Conservation (phyloP, 2,888 invertebrate species). For the Stenoptilia bipunctidactyla region DNA sequence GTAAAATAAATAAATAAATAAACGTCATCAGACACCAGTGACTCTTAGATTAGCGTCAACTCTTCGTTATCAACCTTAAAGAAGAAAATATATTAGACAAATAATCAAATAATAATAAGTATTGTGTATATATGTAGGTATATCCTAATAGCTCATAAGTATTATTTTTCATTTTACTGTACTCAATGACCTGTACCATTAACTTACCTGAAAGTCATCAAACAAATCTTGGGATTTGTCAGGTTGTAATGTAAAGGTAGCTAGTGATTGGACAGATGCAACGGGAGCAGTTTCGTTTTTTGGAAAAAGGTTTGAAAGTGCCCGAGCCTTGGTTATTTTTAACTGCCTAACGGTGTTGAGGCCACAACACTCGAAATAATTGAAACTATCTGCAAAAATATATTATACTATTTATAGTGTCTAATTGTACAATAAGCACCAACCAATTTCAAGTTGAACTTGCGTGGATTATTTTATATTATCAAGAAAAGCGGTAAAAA, state of each 20-base stretch:
- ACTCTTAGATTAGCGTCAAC: no score
- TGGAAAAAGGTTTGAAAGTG: slow-evolving; percentile 14
- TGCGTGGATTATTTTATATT: slow-evolving; percentile 5
- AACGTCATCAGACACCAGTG: no score
- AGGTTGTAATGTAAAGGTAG: no score
- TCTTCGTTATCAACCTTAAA: no score
- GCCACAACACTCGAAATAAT: slow-evolving; percentile 17
- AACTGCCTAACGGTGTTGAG: slow-evolving; percentile 15
- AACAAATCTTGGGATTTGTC: slow-evolving; percentile 13
- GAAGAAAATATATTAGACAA: no score
- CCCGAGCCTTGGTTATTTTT: slow-evolving; percentile 15
- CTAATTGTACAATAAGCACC: slow-evolving; percentile 8
- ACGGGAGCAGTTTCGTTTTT: no score
- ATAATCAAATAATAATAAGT: no score
- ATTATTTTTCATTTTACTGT: no score
- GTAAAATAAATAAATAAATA: no score
- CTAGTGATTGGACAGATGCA: no score
- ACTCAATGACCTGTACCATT: slow-evolving; percentile 13
- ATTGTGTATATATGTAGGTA: no score
- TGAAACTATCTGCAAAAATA: slow-evolving; percentile 15
- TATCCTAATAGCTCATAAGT: no score
- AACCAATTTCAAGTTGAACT: slow-evolving; percentile 7
- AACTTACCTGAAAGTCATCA: slow-evolving; percentile 15
- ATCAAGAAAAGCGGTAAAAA: slow-evolving; percentile 9
- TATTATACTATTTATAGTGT: slow-evolving; percentile 10